These are phyloP conservation scores for Aviceda subcristata DNA, from an alignment of 2,113 vertebrate genomes.

Conservation along the genomic window DNA sequence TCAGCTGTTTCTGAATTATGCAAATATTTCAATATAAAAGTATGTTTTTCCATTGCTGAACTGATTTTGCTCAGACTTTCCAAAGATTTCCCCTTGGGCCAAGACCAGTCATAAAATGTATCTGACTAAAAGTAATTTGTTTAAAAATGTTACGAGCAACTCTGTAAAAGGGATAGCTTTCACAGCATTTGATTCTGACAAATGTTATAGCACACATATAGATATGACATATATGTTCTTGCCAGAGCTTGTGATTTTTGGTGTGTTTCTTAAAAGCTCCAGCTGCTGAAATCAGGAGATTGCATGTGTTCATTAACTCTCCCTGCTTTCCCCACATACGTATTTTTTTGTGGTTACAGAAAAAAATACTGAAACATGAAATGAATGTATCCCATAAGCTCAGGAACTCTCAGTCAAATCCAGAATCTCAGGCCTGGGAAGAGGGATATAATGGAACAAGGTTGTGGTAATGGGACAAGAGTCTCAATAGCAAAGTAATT, in stretches of 20 bases:
- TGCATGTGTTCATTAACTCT: not conserved
- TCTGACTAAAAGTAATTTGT: conserved; percentile 33
- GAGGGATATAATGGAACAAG: not conserved
- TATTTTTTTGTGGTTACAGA: not conserved
- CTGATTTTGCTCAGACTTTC: conserved; percentile 44
- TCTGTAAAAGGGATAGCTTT: conserved; percentile 6
- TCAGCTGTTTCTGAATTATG: conserved; percentile 65
- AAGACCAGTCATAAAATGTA: conserved; percentile 33
- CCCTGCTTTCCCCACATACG: not conserved
- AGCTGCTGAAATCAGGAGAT: not conserved
- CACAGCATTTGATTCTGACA: conserved; percentile 8
- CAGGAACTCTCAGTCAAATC: not conserved
- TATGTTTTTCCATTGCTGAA: conserved; percentile 44
- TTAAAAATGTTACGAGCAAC: conserved; percentile 26
- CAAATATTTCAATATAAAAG: conserved; percentile 54
- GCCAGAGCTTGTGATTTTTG: conserved; percentile 8
- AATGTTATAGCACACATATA: not conserved
- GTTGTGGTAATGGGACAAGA: not conserved
- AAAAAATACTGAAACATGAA: not conserved
- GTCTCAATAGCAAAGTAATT: not conserved
- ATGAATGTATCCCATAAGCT: not conserved
- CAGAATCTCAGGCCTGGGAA: not conserved
- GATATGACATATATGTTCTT: not conserved
- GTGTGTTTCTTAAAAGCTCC: not conserved
- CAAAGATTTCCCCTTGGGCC: conserved; percentile 35